These are phyloP conservation scores for Girardia tigrina DNA, from an alignment of 2,888 invertebrate species.

Conservation along the genomic window DNA sequence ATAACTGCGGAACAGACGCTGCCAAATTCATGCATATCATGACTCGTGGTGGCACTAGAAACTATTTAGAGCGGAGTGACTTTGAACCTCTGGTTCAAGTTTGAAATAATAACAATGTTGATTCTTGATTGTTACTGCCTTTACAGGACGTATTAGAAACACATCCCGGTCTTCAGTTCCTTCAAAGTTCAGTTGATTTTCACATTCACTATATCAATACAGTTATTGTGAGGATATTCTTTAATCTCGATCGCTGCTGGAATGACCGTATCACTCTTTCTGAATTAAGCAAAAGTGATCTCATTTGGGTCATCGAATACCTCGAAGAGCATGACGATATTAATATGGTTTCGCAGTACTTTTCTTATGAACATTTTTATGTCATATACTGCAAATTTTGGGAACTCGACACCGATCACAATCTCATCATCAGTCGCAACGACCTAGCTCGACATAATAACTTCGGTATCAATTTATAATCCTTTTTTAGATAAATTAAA, in stretches of 20 bases:
- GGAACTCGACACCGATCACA: slow-evolving; percentile 96
- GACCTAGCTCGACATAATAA: slow-evolving; percentile 88
- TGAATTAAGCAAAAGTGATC: slow-evolving; percentile 76
- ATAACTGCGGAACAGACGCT: background rate
- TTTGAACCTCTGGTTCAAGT: background rate
- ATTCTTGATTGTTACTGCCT: background rate
- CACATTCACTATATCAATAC: slow-evolving; percentile 96
- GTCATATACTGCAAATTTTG: slow-evolving; percentile 99
- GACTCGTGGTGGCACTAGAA: background rate
- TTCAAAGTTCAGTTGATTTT: slow-evolving; percentile 92
- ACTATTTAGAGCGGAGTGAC: background rate
- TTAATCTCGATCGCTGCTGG: slow-evolving; percentile 91
- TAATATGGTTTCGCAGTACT: slow-evolving; percentile 65
- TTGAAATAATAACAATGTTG: background rate
- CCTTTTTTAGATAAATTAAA: background rate
- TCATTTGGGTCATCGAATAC: slow-evolving; percentile 60
- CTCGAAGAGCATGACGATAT: slow-evolving; percentile 91
- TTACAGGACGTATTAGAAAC: slow-evolving; percentile 83
- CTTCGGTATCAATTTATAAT: slow-evolving; percentile 61
- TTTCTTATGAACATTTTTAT: slow-evolving; percentile 97
- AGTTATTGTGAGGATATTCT: slow-evolving; percentile 91
- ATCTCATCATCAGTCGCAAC: slow-evolving; percentile 79
- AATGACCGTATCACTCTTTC: slow-evolving; percentile 73
- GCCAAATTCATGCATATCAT: background rate
- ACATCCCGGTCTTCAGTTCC: slow-evolving; percentile 87